A percentile compares a stretch with the other conserved stretches of the same genome.
These are phyloP conservation scores for Tenthredo scrophulariae DNA, from an alignment of 2,888 invertebrate species.

Conservation along the genomic window DNA sequence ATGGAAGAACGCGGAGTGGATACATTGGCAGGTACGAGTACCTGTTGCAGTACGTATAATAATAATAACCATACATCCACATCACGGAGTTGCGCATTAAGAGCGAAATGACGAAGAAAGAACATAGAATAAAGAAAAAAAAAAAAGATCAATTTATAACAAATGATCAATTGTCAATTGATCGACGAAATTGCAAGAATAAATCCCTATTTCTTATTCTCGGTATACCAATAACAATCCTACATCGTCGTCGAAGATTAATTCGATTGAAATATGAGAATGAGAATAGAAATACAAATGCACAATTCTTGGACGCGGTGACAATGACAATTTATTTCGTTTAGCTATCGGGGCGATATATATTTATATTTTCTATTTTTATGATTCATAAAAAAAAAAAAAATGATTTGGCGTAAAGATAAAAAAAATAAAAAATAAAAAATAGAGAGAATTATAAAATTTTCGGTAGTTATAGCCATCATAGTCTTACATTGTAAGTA, in stretches of 20 bases:
- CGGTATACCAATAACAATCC: background rate
- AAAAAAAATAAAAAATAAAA: no score
- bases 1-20: background rate
- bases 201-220: background rate
- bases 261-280: background rate
- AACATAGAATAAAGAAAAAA: no score
- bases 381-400: no score
- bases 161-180: background rate
- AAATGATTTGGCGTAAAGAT: no score
- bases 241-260: background rate
- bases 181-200: background rate
- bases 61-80: background rate
- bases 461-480: no score
- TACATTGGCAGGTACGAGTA: background rate
- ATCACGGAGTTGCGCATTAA: background rate
- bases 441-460: no score
- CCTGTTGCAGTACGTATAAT: background rate
- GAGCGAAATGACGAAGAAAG: no score
- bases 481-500: background rate
- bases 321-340: background rate
- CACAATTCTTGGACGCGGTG: background rate
- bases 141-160: background rate
- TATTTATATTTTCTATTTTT: no score
- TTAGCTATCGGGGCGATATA: no score
- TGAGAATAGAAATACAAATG: background rate